Base-by-base conservation (phyloP, 1,140 invertebrate genomes). In the Macrosteles quadrilineatus region DNA sequence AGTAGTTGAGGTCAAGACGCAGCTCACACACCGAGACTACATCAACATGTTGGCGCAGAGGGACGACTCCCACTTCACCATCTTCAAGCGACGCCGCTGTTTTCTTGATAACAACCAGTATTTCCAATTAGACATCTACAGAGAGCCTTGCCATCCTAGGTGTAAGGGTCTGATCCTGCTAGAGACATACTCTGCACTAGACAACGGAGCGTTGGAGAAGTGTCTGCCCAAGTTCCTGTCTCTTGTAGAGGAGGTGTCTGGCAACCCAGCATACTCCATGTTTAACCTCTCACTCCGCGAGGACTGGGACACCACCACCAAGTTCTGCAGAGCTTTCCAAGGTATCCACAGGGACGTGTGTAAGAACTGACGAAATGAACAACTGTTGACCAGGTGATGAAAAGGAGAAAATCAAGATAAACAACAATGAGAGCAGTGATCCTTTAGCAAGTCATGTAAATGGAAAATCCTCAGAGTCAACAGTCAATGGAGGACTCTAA, bases 91-190 rank as follows among this genome's bases (percentile, higher is more conserved):
- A 72, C 86, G 98, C 14, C 88, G 97, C 59, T 98, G 97, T 81
- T 99, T 99, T 83, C 90, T 99, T 29, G 92, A 96, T 80, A 96
- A 98, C 79, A 96, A 98, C 82, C 95, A 98, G 84, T 99, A 98
- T 86, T 99, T 97, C 81, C 96, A 99, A 82, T 82, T 99, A 80
- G 97, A 99, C 80, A 94, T 98, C 72, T 99, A 98, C 80, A 88
- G 90, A 80, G 89, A 96, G 75, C 96, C 97, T 0, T 92, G 92
- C 73, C 96, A 98, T 85, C 90, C 92, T 73, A 77, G 77, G 77
- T 77, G 47, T 43, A 63, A n/a, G n/a, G n/a, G n/a, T n/a, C n/a
- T n/a, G n/a, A n/a, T n/a, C 98, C n/a, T n/a, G n/a, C n/a, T n/a
- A n/a, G n/a, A n/a, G n/a, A n/a, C n/a, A n/a, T n/a, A n/a, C n/a